These are phyloP conservation scores for Burhinus bistriatus DNA, from an alignment of 2,113 vertebrate genomes.

Conservation along the genomic window DNA sequence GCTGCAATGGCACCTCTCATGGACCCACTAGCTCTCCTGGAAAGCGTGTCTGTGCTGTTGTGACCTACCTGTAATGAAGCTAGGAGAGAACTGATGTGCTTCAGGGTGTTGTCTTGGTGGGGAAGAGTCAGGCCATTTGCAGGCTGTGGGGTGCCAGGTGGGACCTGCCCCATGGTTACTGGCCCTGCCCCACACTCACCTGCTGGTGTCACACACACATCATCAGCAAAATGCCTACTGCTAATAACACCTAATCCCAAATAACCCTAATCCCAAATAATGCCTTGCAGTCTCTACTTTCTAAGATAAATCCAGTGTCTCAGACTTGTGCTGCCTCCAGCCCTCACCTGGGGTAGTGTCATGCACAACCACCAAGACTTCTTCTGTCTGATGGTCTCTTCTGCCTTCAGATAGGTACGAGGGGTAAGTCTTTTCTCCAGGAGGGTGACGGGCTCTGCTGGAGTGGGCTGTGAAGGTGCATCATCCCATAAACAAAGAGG, in stretches of 20 bases:
- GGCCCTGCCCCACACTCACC: not conserved
- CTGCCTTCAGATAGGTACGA: not conserved
- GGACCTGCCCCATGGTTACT: not conserved
- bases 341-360: not conserved
- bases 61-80: not conserved
- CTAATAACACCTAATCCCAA: not conserved
- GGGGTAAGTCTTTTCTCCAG: not conserved
- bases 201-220: not conserved
- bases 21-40: not conserved
- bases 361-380: not conserved
- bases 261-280: not conserved
- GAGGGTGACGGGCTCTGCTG: not conserved
- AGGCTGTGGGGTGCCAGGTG: not conserved
- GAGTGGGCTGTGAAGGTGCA: not conserved
- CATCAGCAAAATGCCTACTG: not conserved
- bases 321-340: not conserved
- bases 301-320: not conserved
- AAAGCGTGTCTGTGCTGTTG: not conserved
- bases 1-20: not conserved
- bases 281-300: not conserved
- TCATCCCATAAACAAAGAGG: not conserved
- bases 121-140: not conserved
- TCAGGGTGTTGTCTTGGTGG: fast-evolving
- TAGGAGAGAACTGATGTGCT: not conserved
- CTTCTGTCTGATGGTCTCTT: not conserved